These are phyloP conservation scores for Magallana ariakensis DNA, from an alignment of 1,140 invertebrate species.

Conservation along the genomic window DNA sequence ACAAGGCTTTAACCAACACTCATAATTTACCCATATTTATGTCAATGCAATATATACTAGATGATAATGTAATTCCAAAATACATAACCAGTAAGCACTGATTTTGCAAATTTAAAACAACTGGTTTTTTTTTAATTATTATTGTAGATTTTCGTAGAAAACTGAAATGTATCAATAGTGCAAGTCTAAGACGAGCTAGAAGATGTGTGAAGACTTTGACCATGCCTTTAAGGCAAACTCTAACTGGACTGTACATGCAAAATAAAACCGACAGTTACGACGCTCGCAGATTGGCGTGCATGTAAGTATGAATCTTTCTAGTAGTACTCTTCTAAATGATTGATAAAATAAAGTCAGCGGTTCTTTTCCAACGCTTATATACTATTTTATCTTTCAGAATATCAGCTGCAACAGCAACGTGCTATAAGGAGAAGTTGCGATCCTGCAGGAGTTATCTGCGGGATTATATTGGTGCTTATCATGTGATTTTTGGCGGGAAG, in stretches of 20 bases:
- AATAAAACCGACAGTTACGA: neutral
- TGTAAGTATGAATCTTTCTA: neutral
- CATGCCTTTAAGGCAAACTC: neutral
- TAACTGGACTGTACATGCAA: slow-evolving; percentile 8
- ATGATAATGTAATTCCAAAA: too few relatives aligned
- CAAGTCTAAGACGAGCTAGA: neutral
- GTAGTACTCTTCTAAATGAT: too few relatives aligned
- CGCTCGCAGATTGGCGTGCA: neutral
- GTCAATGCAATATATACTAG: too few relatives aligned
- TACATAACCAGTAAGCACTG: too few relatives aligned
- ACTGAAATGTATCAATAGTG: neutral
- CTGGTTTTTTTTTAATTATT: neutral
- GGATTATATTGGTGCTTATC: slow-evolving; percentile 20
- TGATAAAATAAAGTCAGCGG: too few relatives aligned
- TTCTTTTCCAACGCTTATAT: too few relatives aligned
- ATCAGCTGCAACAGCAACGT: slow-evolving; percentile 28
- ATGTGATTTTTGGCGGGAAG: neutral
- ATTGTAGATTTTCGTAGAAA: neutral
- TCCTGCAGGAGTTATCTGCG: neutral
- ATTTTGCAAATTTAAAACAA: too few relatives aligned
- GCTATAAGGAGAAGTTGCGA: slow-evolving; percentile 20
- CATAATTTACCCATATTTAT: too few relatives aligned
- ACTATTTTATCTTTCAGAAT: neutral
- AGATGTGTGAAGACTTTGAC: slow-evolving; percentile 12
- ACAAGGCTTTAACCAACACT: too few relatives aligned